Evolutionary conservation across 2,113 vertebrate species (phyloP).

Genomic region (Channa argus): DNA sequence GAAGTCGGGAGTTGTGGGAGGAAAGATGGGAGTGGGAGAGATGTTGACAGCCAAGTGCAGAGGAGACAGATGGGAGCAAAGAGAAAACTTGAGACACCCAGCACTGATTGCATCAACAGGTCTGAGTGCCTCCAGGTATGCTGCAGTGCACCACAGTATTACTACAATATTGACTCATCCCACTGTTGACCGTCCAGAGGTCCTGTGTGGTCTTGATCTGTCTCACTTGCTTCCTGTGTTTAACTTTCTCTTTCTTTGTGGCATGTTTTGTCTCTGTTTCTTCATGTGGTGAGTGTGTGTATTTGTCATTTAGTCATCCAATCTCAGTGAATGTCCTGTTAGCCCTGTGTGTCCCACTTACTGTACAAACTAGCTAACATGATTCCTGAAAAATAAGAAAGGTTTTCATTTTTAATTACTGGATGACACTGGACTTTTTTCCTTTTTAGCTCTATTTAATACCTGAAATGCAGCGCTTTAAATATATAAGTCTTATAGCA

Average conservation of each 20-base stretch:
- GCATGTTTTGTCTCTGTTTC: neutral
- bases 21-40: constrained; percentile 60
- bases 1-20: constrained; percentile 59
- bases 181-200: constrained; percentile 39
- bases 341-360: constrained; percentile 1
- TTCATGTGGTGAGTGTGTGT: neutral
- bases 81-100: constrained; percentile 64
- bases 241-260: constrained; percentile 28
- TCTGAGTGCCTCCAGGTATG: constrained; percentile 69
- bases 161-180: constrained; percentile 64
- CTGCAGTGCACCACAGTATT: constrained; percentile 69
- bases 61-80: constrained; percentile 66
- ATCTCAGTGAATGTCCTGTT: constrained; percentile 24
- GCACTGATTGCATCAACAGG: constrained; percentile 74
- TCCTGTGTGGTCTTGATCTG: constrained; percentile 25
- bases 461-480: neutral
- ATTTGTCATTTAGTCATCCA: constrained; percentile 43
- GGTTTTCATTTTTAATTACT: constrained; percentile 22
- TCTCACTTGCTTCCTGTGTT: constrained; percentile 40
- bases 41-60: constrained; percentile 65
- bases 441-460: constrained; percentile 28
- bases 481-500: constrained; percentile 7
- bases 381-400: constrained; percentile 9
- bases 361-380: constrained; percentile 2
- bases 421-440: constrained; percentile 2